Evolutionary conservation across 2,888 invertebrate genomes (phyloP), one percentile per base, ranked within the genome.

Genomic region (Ochropleura plecta): DNA sequence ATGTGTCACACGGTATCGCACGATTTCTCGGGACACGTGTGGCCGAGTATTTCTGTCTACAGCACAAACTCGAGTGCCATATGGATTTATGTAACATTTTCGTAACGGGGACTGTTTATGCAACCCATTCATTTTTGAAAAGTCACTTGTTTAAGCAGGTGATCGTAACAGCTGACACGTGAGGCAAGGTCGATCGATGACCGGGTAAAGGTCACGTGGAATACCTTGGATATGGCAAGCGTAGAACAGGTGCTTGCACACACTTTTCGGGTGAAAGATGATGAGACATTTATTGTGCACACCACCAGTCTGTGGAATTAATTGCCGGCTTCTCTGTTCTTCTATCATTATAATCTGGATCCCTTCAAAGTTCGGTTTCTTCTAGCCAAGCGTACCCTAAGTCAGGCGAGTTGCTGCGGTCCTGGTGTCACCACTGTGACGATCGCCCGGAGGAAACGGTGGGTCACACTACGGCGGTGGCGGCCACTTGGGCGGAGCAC

Each of bases 51-150:
- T 81, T 75, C 42, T 75, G 40, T 49, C 75, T 46, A 30, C 20
- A 75, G 42, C 20, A 51, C 49, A 18, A 62, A 44, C 53, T 20
- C n/a, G 74, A 51, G 51, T 16, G 30, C 48, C 18, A n/a, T 62
- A 44, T 62, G 42, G 20, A 51, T 40, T 55, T 62, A 79, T 62
- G 76, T 60, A 71, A 14, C 51, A 44, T 53, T 51, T 53, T 55
- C 10, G 30, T 55, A 44, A 67, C 51, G 70, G 44, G 44, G 69
- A 5, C 16, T 57, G 59, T 76, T 79, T 71, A 46, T 51, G 59
- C 40, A 40, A 49, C 16, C 30, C 55, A 55, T 80, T 74, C 74
- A 73, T 14, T 48, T 73, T 80, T 80, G 42, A 55, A 53, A 80
- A 49, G 62, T 40, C 30, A n/a, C 5, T 44, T n/a, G 49, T 49